Percentiles rank a stretch among this genome's conserved stretches.
These are phyloP conservation scores for Odontomachus brunneus DNA, from an alignment of 1,140 invertebrate genomes.

Conservation along the genomic window DNA sequence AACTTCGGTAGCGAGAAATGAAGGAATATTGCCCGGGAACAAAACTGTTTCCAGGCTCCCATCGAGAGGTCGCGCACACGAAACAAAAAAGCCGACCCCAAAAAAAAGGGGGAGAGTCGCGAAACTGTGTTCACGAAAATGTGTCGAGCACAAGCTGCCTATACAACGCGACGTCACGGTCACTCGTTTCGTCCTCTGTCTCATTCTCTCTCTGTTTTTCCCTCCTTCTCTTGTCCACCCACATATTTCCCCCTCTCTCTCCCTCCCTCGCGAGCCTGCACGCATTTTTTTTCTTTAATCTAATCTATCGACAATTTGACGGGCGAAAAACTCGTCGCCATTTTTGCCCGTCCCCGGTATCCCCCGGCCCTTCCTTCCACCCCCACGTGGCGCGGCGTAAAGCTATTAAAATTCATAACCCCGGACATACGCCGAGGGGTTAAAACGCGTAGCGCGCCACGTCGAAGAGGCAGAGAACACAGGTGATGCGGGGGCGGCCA, in stretches of 20 bases:
- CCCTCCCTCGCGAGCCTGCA: conserved; percentile 49
- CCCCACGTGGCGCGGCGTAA: conserved; percentile 81
- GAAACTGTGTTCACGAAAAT: conserved; percentile 69
- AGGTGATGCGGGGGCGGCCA: conserved; percentile 47
- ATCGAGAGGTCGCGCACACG: conserved; percentile 51
- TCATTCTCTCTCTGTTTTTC: conserved; percentile 17
- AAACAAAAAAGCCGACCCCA: conserved; percentile 62
- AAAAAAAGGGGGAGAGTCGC: conserved; percentile 62
- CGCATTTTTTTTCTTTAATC: conserved; percentile 81
- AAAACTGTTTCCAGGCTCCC: conserved; percentile 55
- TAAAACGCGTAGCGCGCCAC: conserved; percentile 80
- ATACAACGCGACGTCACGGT: conserved; percentile 67
- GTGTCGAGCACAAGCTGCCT: conserved; percentile 68
- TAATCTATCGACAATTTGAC: conserved; percentile 86
- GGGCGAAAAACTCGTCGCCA: conserved; percentile 83
- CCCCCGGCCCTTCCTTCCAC: conserved; percentile 54
- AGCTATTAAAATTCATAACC: conserved; percentile 86
- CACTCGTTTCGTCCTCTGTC: conserved; percentile 53
- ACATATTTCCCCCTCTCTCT: not conserved
- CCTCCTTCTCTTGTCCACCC: not conserved
- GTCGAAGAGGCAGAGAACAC: conserved; percentile 57
- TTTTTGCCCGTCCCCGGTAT: conserved; percentile 76
- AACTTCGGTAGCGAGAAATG: conserved; percentile 57
- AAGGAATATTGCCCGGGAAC: conserved; percentile 58
- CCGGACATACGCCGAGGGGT: conserved; percentile 84